Percentiles rank a stretch among this genome's conserved stretches.
Conservation (phyloP, 1,140 invertebrate species). For the Colletes gigas region DNA sequence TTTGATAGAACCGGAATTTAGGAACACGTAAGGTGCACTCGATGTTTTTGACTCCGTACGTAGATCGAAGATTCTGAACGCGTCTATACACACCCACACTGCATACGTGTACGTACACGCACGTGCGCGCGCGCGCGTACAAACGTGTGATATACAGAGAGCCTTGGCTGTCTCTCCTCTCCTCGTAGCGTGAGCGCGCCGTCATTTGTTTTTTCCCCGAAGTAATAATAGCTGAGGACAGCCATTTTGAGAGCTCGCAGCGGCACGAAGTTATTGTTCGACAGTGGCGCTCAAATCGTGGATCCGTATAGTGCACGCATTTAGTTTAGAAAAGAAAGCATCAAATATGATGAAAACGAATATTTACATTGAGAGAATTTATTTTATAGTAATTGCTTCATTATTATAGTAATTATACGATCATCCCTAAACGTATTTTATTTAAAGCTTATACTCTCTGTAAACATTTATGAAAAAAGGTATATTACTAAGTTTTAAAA, state of each 20-base stretch:
- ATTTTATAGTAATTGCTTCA: not conserved
- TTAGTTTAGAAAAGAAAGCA: not conserved
- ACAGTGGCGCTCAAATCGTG: slow-evolving; percentile 68
- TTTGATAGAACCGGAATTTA: slow-evolving; percentile 50
- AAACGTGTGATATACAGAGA: slow-evolving; percentile 56
- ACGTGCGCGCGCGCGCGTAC: slow-evolving; percentile 29
- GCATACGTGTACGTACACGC: not conserved
- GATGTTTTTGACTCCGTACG: slow-evolving; percentile 64
- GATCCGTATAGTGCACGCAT: slow-evolving; percentile 41
- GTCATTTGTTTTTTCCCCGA: slow-evolving; percentile 75
- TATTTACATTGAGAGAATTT: not conserved
- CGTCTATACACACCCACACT: slow-evolving; percentile 45
- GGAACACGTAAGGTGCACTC: slow-evolving; percentile 43
- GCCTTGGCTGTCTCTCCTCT: slow-evolving; percentile 64
- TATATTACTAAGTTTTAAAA: too few species aligned
- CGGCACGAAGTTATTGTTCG: slow-evolving; percentile 80
- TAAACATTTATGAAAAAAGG: not conserved
- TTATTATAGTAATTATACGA: not conserved
- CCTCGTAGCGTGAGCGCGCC: slow-evolving; percentile 66
- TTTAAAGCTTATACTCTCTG: not conserved
- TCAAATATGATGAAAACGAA: not conserved
- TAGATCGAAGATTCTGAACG: slow-evolving; percentile 54
- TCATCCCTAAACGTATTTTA: not conserved
- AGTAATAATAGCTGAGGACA: slow-evolving; percentile 81
- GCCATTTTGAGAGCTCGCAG: slow-evolving; percentile 80